Evolutionary conservation across 2,888 invertebrate species (phyloP).

Genomic region (Venusia cambrica): DNA sequence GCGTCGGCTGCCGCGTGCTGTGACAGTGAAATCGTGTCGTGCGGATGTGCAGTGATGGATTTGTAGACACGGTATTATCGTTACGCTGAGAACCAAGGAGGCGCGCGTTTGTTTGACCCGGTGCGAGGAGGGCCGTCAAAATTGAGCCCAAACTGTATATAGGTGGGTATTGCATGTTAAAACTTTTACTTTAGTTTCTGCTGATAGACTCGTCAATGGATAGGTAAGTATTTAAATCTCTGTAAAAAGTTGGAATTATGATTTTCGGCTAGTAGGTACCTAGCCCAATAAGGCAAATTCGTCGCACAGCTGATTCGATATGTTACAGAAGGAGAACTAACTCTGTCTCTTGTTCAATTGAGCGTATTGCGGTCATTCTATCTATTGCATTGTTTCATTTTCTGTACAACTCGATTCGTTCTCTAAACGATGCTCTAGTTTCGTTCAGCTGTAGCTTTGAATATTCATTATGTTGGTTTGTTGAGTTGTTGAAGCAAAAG

Average conservation of each 20-base stretch:
- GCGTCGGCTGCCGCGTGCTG: conserved; percentile 64
- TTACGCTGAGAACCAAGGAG: conserved; percentile 46
- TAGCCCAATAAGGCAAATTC: conserved; percentile 26
- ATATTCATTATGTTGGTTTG: too few relatives aligned
- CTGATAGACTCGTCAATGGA: conserved; percentile 50
- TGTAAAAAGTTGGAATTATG: conserved; percentile 68
- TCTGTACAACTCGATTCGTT: too few relatives aligned
- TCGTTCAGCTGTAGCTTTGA: too few relatives aligned
- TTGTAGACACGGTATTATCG: conserved; percentile 67
- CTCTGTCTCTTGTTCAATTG: conserved; percentile 34
- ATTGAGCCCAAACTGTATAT: conserved; percentile 80
- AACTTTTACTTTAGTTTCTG: too few relatives aligned
- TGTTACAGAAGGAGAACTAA: conserved; percentile 46
- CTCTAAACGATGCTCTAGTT: too few relatives aligned
- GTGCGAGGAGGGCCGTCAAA: conserved; percentile 72
- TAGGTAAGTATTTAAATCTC: conserved; percentile 73
- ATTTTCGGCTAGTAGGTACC: conserved; percentile 39
- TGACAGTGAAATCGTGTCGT: conserved; percentile 79
- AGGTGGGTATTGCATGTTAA: conserved; percentile 61
- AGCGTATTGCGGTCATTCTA: conserved; percentile 45
- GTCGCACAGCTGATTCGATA: conserved; percentile 65
- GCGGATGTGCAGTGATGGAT: conserved; percentile 82
- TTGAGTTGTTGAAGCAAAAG: too few relatives aligned
- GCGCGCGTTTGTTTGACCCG: conserved; percentile 59
- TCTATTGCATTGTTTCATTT: conserved; percentile 38